Evolutionary conservation across 2,888 invertebrate species (phyloP), one percentile per base, ranked within the genome.

Genomic region (Gasteruption jaculator): DNA sequence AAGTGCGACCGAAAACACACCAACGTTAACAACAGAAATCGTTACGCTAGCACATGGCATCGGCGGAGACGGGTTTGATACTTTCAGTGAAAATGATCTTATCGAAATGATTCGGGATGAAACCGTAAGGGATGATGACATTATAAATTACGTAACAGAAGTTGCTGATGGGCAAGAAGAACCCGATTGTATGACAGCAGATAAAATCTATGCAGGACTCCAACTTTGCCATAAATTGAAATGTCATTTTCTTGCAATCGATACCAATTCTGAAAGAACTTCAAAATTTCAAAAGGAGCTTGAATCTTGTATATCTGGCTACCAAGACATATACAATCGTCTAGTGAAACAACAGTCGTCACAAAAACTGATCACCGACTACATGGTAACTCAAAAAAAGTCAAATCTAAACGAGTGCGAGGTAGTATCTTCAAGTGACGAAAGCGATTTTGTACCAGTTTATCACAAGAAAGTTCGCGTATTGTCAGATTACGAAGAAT

Each of bases 1-100:
- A 26, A 43, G 48, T 47, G 40, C 34, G 30, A 43, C 51, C 27
- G 35, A 39, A 16, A 24, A 20, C 27, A 49, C 48, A 32, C 47
- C 49, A 6, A 48, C 38, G 19, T 48, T 48, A 36, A 53, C 45
- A 49, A 27, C 50, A 21, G 44, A 50, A 38, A 57, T 57, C 30
- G 46, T 46, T 41, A 34, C 45, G 34, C 43, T 54, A 18, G 56
- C 54, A 43, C 56, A 56, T 38, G 12, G 48, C 38, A 50, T 61
- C 46, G 45, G 51, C 26, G 55, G 55, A 40, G 53, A 60, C 38
- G 57, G 54, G 24, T 58, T 61, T 52, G 49, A 58, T 44, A 46
- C 51, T 43, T 47, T 57, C 34, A 26, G 43, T 18, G 41, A 48
- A 31, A 48, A 45, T 38, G 59, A 56, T 37, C 46, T 54, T 32